These are phyloP conservation scores for Cabera pusaria DNA, from an alignment of 2,888 invertebrate species.

Conservation along the genomic window DNA sequence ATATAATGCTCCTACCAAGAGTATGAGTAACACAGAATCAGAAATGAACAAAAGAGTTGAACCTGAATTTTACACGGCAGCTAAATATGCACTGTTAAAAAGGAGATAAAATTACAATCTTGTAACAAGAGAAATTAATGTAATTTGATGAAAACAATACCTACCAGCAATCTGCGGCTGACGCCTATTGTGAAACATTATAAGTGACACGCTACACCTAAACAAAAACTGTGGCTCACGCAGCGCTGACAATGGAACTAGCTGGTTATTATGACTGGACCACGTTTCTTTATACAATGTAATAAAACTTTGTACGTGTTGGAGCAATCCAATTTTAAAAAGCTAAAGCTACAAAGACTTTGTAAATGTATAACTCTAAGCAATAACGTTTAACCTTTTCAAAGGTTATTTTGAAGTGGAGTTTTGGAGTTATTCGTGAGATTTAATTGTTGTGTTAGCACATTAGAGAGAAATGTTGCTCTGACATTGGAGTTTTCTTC, in stretches of 20 bases:
- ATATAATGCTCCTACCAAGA: too few species aligned
- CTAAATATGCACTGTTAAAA: too few species aligned
- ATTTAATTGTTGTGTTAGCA: too few species aligned
- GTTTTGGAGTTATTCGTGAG: too few species aligned
- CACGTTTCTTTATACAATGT: constrained; percentile 34
- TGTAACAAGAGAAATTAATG: constrained; percentile 14
- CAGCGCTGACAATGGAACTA: constrained; percentile 44
- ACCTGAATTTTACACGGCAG: too few species aligned
- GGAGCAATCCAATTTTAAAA: constrained; percentile 9
- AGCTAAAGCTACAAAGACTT: constrained; percentile 10
- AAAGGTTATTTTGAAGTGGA: too few species aligned
- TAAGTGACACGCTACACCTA: constrained; percentile 48
- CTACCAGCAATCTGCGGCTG: constrained; percentile 29
- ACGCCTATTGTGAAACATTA: constrained; percentile 44
- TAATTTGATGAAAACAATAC: constrained; percentile 25
- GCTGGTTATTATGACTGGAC: constrained; percentile 33
- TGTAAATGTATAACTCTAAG: too few species aligned
- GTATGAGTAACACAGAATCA: too few species aligned
- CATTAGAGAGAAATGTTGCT: too few species aligned
- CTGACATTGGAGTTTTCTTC: constrained; percentile 15
- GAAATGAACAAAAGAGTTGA: too few species aligned
- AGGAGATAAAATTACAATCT: constrained; percentile 8
- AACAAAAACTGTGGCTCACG: constrained; percentile 53
- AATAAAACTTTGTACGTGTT: constrained; percentile 15
- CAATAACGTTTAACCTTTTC: too few species aligned